These are phyloP conservation scores for Monochamus saltuarius DNA, from an alignment of 1,140 invertebrate species.

Conservation along the genomic window DNA sequence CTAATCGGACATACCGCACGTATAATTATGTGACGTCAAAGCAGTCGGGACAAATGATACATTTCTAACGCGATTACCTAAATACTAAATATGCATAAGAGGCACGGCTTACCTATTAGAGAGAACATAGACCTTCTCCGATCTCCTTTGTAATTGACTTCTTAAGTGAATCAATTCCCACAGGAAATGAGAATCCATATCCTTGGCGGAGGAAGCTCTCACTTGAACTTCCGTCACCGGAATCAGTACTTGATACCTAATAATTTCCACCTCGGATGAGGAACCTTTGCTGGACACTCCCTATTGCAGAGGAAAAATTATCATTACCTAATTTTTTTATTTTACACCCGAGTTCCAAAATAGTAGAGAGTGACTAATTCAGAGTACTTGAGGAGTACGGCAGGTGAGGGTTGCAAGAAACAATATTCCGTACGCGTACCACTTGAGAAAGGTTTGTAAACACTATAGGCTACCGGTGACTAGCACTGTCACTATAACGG, in stretches of 20 bases:
- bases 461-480: too few species aligned
- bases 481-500: too few species aligned
- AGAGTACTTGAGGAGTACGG: too few species aligned
- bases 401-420: too few species aligned
- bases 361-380: too few species aligned
- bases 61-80: background rate
- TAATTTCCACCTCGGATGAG: slow-evolving; percentile 90
- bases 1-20: background rate
- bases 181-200: slow-evolving; percentile 92
- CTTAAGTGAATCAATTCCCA: slow-evolving; percentile 96
- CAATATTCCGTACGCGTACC: too few species aligned
- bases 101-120: slow-evolving; percentile 79
- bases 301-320: slow-evolving; percentile 53
- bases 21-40: too few species aligned
- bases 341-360: too few species aligned
- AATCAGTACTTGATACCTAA: slow-evolving; percentile 92
- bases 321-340: slow-evolving; percentile 8
- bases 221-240: slow-evolving; percentile 97
- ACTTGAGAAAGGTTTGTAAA: too few species aligned
- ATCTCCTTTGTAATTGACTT: slow-evolving; percentile 88
- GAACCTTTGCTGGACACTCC: slow-evolving; percentile 81
- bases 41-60: background rate
- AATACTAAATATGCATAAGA: background rate
- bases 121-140: slow-evolving; percentile 95
- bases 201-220: slow-evolving; percentile 83